Conservation (phyloP, 2,113 vertebrate species). For the Alexandromys fortis region DNA sequence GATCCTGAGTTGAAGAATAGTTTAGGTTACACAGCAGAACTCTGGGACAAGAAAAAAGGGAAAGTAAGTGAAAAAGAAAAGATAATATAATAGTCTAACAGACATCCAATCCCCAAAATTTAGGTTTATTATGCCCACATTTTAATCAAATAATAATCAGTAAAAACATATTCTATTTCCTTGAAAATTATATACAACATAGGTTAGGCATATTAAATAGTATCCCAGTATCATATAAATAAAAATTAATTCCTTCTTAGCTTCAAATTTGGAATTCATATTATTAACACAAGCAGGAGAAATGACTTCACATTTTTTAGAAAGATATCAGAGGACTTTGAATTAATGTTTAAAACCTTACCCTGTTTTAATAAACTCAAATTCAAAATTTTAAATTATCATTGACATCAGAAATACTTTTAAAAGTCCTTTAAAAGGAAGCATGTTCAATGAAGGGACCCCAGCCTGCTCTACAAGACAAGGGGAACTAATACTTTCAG, state of each 20-base stretch:
- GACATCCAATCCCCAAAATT: not conserved
- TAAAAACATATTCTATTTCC: not conserved
- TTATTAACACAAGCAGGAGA: not conserved
- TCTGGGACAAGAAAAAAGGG: not conserved
- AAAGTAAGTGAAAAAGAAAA: not conserved
- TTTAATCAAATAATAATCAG: slow-evolving; percentile 20
- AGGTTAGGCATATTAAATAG: not conserved
- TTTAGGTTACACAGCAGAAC: not conserved
- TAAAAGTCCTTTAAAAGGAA: not conserved
- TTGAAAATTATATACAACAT: slow-evolving; percentile 1
- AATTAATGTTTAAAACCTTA: not conserved
- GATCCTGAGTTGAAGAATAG: not conserved
- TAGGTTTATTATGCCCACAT: not conserved
- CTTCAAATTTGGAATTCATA: not conserved
- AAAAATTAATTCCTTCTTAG: not conserved
- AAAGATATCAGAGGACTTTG: not conserved
- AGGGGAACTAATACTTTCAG: not conserved
- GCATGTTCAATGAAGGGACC: not conserved
- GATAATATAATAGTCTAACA: not conserved
- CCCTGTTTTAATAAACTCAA: slow-evolving; percentile 7
- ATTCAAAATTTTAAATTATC: not conserved
- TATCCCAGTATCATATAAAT: not conserved
- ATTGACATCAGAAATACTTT: not conserved
- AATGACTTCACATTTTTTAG: not conserved
- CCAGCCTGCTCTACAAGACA: not conserved